Evolutionary conservation across 2,888 invertebrate genomes (phyloP).

Genomic region (Cheilosia variabilis): DNA sequence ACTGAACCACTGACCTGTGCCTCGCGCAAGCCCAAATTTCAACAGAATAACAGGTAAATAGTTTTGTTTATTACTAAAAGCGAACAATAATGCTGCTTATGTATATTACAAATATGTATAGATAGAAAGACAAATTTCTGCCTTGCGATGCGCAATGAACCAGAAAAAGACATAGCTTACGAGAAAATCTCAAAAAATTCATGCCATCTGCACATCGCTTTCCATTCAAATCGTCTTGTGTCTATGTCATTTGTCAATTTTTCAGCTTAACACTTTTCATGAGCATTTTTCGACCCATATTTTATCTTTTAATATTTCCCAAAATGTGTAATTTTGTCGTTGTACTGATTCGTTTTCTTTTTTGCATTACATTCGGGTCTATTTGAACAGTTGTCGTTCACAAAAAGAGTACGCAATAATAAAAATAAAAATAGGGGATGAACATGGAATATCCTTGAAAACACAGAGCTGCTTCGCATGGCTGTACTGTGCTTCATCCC

Average conservation of each 20-base stretch:
- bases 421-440: conserved; percentile 57
- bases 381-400: conserved; percentile 63
- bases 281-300: not conserved
- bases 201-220: conserved; percentile 29
- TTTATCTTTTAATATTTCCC: conserved; percentile 16
- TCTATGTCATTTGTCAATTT: conserved; percentile 50
- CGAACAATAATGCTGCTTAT: too few relatives aligned
- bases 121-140: too few relatives aligned
- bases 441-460: conserved; percentile 45
- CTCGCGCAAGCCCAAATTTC: too few relatives aligned
- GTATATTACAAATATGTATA: too few relatives aligned
- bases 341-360: conserved; percentile 13
- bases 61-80: too few relatives aligned
- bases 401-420: conserved; percentile 13
- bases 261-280: conserved; percentile 32
- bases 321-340: conserved; percentile 60
- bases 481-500: conserved; percentile 76
- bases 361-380: conserved; percentile 50
- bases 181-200: conserved; percentile 22
- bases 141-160: not conserved
- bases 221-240: not conserved
- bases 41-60: too few relatives aligned
- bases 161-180: not conserved
- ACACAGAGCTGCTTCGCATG: conserved; percentile 10
- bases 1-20: too few relatives aligned